Conservation (phyloP, 2,797 vertebrate genomes). For the Oreochromis grahami region DNA sequence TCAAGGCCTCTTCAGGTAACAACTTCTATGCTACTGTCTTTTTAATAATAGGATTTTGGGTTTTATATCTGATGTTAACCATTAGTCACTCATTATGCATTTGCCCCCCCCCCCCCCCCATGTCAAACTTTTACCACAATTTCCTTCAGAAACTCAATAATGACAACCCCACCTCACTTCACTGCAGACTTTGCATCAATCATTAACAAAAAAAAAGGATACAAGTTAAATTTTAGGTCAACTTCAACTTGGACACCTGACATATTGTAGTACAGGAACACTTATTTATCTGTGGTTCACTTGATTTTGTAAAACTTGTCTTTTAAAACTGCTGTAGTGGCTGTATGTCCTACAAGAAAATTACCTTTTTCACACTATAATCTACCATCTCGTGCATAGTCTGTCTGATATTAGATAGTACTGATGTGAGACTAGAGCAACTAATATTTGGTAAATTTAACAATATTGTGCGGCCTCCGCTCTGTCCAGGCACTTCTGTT, state of each 20-base stretch:
- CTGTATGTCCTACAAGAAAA: accelerated
- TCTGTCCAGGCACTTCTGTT: neutral
- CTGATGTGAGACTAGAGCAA: neutral
- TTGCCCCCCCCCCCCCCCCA: too few relatives aligned
- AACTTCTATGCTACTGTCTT: neutral
- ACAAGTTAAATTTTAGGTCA: neutral
- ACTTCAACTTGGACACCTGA: neutral
- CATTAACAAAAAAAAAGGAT: neutral
- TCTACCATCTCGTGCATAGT: neutral
- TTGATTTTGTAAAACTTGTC: accelerated
- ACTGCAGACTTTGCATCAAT: neutral
- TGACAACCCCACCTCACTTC: neutral
- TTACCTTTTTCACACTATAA: neutral
- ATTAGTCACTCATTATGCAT: neutral
- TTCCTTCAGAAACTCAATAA: neutral
- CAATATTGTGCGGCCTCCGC: accelerated
- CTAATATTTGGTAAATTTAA: accelerated
- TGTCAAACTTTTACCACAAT: neutral
- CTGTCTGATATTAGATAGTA: neutral
- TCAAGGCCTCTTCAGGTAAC: neutral
- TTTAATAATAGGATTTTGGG: neutral
- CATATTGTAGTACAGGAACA: neutral
- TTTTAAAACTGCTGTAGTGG: neutral
- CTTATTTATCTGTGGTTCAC: neutral
- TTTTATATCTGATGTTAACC: neutral